A percentile compares a stretch with the other conserved stretches of the same genome.
phyloP scores from a whole-genome alignment of 2,888 invertebrate species.

The Corythucha ciliata region DNA sequence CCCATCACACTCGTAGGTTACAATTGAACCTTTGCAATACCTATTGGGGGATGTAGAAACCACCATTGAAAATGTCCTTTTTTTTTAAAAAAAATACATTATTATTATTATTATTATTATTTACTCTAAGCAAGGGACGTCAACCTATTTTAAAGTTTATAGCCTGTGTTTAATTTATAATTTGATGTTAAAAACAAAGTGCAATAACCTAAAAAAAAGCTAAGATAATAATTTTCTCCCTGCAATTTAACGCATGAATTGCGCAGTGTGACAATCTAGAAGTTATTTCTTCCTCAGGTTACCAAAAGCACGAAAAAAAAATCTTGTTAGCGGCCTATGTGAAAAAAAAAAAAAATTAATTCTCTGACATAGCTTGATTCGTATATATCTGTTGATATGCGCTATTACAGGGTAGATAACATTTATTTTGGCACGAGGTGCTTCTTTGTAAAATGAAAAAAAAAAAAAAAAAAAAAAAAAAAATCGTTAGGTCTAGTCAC shows the following conservation, averaged over 20 bases:
- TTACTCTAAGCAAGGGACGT: too few relatives aligned
- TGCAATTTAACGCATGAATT: conserved; percentile 15
- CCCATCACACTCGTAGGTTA: too few relatives aligned
- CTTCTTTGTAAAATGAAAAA: conserved; percentile 9
- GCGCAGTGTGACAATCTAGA: conserved; percentile 22
- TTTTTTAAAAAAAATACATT: too few relatives aligned
- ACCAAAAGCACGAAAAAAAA: conserved; percentile 14
- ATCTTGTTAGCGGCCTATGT: conserved; percentile 24
- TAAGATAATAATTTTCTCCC: not conserved
- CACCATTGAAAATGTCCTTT: too few relatives aligned
- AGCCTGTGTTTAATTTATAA: too few relatives aligned
- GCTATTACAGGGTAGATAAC: conserved; percentile 24
- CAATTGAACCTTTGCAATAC: too few relatives aligned
- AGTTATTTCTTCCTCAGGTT: conserved; percentile 23
- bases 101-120: too few relatives aligned
- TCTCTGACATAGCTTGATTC: conserved; percentile 19
- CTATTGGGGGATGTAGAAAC: too few relatives aligned
- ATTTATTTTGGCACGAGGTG: conserved; percentile 15
- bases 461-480: not conserved
- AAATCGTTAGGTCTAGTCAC: not conserved
- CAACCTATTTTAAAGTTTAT: too few relatives aligned
- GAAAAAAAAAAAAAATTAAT: conserved; percentile 22
- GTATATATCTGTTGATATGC: conserved; percentile 21
- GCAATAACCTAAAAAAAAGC: conserved; percentile 1
- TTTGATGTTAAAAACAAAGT: too few relatives aligned